Base-by-base conservation (phyloP, 30 jellyfish, hydroid and myxozoan genomes). In the Turritopsis dohrnii region DNA sequence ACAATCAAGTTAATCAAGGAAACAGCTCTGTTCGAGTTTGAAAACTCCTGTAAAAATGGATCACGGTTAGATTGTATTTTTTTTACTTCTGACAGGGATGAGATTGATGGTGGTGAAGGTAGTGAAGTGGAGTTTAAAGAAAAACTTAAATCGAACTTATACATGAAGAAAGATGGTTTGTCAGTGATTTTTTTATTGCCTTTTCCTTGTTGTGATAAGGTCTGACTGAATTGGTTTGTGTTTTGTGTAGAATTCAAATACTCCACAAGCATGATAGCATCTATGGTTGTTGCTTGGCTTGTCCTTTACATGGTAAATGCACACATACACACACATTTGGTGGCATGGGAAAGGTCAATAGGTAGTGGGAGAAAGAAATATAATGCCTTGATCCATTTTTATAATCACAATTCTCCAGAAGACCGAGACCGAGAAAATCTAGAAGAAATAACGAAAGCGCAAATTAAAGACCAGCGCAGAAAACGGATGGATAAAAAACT, bases 201-300 rank as follows among this genome's bases (percentile, higher is more conserved):
- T 41, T 41, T 41, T 41, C 13, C 5, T 41, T 41, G n/a, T 41
- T 41, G 13, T 41, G 60, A 5, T 13, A 41, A n/a, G n/a, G n/a
- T n/a, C n/a, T n/a, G n/a, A n/a, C n/a, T n/a, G n/a, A n/a, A n/a
- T 41, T 41, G 13, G 13, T 41, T 41, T 41, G 60, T 41, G 13
- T 13, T 41, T 41, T 41, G 60, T 41, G 9, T 41, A 41, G 87
- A 65, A 29, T 80, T 80, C 65, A 41, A 80, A 80, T 80, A 80
- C 53, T 80, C 87, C 16, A 80, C 80, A 26, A 85, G 87, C 1
- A 80, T 80, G 82, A 5, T 80, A 26, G 5, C 53, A 1, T 21
- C 87, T 23, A 71, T 22, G 22, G 52, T 80, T 80, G 79, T 80
- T 18, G 79, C 82, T 18, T 16, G 41, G 29, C 65, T 80, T 24